Evolutionary conservation across 2,113 vertebrate species (phyloP), one percentile per base, ranked within the genome.

Genomic region (Tupaia chinensis): DNA sequence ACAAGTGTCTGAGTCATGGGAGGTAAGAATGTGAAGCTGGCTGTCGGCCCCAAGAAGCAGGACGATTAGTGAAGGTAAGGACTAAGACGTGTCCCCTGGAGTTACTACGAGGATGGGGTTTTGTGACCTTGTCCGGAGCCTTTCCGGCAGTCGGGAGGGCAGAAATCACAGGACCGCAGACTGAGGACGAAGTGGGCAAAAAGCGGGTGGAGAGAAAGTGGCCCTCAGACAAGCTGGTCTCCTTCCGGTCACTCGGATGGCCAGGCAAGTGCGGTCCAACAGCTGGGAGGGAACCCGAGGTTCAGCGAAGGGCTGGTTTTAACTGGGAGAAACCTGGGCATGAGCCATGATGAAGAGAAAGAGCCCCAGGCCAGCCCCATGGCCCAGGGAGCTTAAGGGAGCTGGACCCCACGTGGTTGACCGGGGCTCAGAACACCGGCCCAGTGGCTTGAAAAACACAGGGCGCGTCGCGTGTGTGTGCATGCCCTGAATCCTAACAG

Each of bases 61-160:
- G 29, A 58, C 61, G 29, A 19, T 34, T 22, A 29, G 53, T 5
- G 6, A 65, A 60, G 9, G 44, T 14, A 25, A 94, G 53, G 29
- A 61, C 82, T 32, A 29, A 77, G 65, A 29, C 0, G 3, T 15
- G 79, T 12, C 44, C 5, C 5, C 1, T 44, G 22, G 79, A 53
- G 3, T 16, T 0, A 1, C 11, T 54, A 17, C 9, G 7, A n/a
- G 23, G 29, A 11, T 2, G 13, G 19, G 27, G 2, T 14, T 66
- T 1, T 7, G 60, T n/a, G 27, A 61, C 66, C 16, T 9, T 12
- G n/a, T 32, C 88, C 70, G 56, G 25, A 32, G 20, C 34, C 29
- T 22, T 27, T 25, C 86, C n/a, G 17, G 2, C 11, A 65, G 16
- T 3, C 34, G 5, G 19, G 7, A 1, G 53, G 68, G 4, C 83